Conservation (phyloP, 1,140 invertebrate genomes). For the Drosophila asahinai region DNA sequence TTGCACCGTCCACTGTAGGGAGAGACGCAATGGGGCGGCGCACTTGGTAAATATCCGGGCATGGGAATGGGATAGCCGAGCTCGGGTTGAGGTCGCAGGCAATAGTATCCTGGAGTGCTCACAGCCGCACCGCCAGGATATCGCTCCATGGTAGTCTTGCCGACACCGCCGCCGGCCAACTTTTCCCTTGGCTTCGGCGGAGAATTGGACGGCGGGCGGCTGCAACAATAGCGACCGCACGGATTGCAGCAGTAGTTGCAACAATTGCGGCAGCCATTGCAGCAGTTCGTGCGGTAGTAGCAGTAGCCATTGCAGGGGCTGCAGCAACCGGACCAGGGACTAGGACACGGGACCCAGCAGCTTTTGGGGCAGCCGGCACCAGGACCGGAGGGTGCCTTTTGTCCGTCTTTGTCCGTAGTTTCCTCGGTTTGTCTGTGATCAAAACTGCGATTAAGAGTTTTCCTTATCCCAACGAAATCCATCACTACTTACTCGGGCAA, state of each 20-base stretch:
- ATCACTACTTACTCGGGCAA: slow-evolving; percentile 2
- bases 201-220: not conserved
- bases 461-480: no score
- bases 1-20: slow-evolving; percentile 4
- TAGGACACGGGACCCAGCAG: slow-evolving; percentile 13
- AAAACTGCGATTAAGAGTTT: not conserved
- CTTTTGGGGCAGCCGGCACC: not conserved
- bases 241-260: slow-evolving; percentile 13
- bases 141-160: not conserved
- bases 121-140: not conserved
- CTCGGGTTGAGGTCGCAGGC: not conserved
- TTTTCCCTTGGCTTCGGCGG: not conserved
- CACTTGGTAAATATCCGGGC: slow-evolving; percentile 7
- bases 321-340: slow-evolving; percentile 23
- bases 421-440: not conserved
- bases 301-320: slow-evolving; percentile 50
- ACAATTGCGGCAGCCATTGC: slow-evolving; percentile 16
- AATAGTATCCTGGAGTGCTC: not conserved
- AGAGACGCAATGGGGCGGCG: not conserved
- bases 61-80: not conserved
- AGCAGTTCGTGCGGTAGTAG: slow-evolving; percentile 31
- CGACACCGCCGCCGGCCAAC: not conserved
- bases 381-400: not conserved
- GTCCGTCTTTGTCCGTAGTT: no score
- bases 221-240: slow-evolving; percentile 14